Percentiles rank a stretch among this genome's conserved stretches.
Evolutionary conservation across 1,140 invertebrate species (phyloP).

Genomic region (Drosophila busckii): DNA sequence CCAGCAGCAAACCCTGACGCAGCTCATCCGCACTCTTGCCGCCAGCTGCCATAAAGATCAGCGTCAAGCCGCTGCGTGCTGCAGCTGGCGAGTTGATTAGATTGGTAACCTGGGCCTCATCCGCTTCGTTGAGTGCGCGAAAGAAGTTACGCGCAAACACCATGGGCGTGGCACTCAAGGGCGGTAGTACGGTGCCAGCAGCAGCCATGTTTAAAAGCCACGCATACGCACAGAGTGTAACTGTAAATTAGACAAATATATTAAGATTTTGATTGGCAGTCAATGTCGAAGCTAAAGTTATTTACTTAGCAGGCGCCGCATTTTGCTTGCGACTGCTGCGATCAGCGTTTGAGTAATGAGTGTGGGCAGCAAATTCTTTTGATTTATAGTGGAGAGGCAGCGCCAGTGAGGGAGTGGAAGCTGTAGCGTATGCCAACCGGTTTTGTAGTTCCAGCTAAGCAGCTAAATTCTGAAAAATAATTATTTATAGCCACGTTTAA

Average conservation of each 20-base stretch:
- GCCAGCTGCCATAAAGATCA: slow-evolving; percentile 49
- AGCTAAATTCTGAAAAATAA: too few relatives aligned
- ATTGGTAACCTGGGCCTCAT: slow-evolving; percentile 2
- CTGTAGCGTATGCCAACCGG: too few relatives aligned
- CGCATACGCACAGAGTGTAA: not conserved
- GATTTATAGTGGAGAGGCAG: too few relatives aligned
- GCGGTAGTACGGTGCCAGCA: slow-evolving; percentile 35
- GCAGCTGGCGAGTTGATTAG: slow-evolving; percentile 47
- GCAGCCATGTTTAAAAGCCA: slow-evolving; percentile 38
- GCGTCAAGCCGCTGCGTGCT: slow-evolving; percentile 49
- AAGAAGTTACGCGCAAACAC: slow-evolving; percentile 61
- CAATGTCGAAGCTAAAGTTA: too few relatives aligned
- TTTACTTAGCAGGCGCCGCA: too few relatives aligned
- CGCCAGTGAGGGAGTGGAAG: too few relatives aligned
- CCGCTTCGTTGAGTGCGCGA: slow-evolving; percentile 24
- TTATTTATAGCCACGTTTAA: too few relatives aligned
- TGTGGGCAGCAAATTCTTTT: too few relatives aligned
- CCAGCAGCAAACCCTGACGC: slow-evolving; percentile 32
- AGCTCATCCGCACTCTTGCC: slow-evolving; percentile 42
- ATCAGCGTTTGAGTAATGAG: too few relatives aligned
- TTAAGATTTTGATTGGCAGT: not conserved
- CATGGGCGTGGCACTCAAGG: slow-evolving; percentile 36
- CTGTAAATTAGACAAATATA: not conserved
- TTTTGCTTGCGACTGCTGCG: too few relatives aligned
- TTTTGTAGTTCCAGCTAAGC: too few relatives aligned